phyloP scores from a whole-genome alignment of 2,797 vertebrate species.

The Mycteria americana region DNA sequence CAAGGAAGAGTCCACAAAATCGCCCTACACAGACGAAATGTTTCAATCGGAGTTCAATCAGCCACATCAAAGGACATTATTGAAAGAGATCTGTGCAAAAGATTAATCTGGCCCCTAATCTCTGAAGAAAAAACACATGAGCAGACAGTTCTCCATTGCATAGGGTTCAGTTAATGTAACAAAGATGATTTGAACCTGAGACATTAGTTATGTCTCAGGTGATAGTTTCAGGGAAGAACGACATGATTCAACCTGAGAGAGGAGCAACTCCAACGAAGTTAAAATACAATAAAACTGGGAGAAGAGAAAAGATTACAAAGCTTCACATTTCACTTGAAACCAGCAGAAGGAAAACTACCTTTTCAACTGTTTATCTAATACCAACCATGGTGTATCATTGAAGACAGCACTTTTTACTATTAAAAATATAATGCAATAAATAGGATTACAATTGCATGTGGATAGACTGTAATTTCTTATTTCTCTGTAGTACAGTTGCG shows the following conservation, averaged over 20 bases:
- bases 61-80: neutral
- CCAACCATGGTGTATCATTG: accelerated
- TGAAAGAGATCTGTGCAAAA: neutral
- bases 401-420: neutral
- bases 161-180: neutral
- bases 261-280: neutral
- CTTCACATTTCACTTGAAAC: neutral
- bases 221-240: neutral
- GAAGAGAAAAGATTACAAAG: neutral
- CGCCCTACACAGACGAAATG: neutral
- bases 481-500: constrained; percentile 23
- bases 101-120: neutral
- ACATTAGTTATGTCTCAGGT: neutral
- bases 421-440: neutral
- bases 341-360: neutral
- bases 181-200: neutral
- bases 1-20: neutral
- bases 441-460: neutral
- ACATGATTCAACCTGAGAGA: neutral
- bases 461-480: neutral
- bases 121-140: neutral
- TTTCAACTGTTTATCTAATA: neutral
- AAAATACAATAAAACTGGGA: neutral
- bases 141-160: neutral
- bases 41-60: neutral